Base-by-base conservation (phyloP, 2,888 invertebrate genomes). In the Caenorhabditis plicata region DNA sequence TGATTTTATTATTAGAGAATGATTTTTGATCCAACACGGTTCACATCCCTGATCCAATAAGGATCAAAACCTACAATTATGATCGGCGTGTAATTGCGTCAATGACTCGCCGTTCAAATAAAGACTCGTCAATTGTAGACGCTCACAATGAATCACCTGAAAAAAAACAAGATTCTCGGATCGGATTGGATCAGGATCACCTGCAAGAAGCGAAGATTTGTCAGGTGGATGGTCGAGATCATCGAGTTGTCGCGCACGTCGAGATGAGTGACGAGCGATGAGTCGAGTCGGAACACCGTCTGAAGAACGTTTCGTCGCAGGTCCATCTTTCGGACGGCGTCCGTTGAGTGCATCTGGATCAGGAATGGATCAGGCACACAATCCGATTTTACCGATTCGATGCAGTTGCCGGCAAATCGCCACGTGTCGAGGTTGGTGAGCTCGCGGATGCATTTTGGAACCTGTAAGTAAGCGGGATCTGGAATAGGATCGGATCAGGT, bases 71-170 rank as follows among this genome's bases (percentile, higher is more conserved):
- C 49, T 9, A 71, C 71, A 45, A 38, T 84, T 84, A 56, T 83
- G 75, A 27, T 79, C 72, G 7, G 81, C 83, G 56, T 81, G 77
- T n/a, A 84, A 54, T 36, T 80, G 80, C 52, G 82, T 82, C 45
- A 84, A 70, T 17, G 77, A 75, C 17, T 73, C 74, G 3, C 84
- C 84, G 60, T 82, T 83, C 11, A 84, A 68, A 60, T 82, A 82
- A 26, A 84, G 71, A 3, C 75, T 75, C 33, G 74, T 73, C 60
- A 83, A 76, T 25, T 75, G 75, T 55, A 83, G 82, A 5, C 83
- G 74, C 51, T 83, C 82, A 73, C 82, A 83, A 64, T 82, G 82
- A 26, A 84, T 64, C 56, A 82, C 81, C 72, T 83, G 81, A 67
- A 9, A 17, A 41, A 8, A 45, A 35, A 13, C 3, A 33, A 20